These are phyloP conservation scores for Petrolisthes manimaculis DNA, from an alignment of 2,888 invertebrate species.

Conservation along the genomic window DNA sequence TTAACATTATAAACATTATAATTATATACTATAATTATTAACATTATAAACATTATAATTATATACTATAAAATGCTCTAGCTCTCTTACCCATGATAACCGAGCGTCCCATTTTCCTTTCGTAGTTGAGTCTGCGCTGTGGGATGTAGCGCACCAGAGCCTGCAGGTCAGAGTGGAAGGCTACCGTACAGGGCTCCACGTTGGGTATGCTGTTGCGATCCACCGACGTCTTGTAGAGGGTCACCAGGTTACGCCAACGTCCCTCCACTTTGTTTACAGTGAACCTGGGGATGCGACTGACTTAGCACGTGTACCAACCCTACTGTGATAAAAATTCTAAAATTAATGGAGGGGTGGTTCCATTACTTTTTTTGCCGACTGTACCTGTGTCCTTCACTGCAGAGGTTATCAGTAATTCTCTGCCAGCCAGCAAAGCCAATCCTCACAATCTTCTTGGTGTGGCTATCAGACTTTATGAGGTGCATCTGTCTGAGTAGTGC, in stretches of 20 bases:
- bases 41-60: no score
- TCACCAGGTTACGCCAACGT: constrained; percentile 57
- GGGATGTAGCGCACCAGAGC: constrained; percentile 54
- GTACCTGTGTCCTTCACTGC: constrained; percentile 54
- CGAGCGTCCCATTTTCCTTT: constrained; percentile 50
- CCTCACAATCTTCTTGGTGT: constrained; percentile 46
- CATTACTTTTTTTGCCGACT: no score
- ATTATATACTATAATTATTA: no score
- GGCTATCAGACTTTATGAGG: constrained; percentile 43
- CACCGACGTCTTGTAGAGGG: constrained; percentile 50
- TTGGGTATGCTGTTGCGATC: constrained; percentile 56
- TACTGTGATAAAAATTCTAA: no score
- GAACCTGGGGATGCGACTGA: constrained; percentile 21
- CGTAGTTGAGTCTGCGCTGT: constrained; percentile 52
- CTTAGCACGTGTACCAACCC: no score
- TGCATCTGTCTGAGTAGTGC: constrained; percentile 47
- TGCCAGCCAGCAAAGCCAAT: constrained; percentile 60
- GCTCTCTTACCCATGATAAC: constrained; percentile 51
- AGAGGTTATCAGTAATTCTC: constrained; percentile 43
- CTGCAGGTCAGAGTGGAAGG: constrained; percentile 42
- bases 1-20: no score
- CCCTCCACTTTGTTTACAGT: constrained; percentile 49
- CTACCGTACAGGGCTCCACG: constrained; percentile 48
- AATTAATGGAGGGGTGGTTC: no score
- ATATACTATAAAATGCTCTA: no score